Evolutionary conservation across 2,888 invertebrate genomes (phyloP).

Genomic region (Acronicta alni): DNA sequence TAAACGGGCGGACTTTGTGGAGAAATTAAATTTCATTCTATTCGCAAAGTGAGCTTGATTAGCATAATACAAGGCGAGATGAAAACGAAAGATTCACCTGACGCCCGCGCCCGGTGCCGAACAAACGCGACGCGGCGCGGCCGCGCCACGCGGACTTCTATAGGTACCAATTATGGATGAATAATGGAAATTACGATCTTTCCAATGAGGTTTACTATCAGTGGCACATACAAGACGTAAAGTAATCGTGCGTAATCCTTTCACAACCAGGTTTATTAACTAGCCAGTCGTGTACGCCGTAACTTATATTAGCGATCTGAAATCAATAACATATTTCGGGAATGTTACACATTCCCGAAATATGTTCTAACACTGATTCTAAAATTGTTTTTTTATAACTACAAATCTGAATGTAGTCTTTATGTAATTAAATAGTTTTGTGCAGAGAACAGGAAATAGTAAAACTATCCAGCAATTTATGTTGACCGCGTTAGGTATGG

Average conservation of each 20-base stretch:
- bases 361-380: conserved; percentile 1
- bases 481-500: background rate
- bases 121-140: conserved; percentile 19
- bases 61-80: conserved; percentile 83
- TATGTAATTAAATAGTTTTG: conserved; percentile 3
- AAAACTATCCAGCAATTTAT: conserved; percentile 7
- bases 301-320: background rate
- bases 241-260: background rate
- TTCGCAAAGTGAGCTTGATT: conserved; percentile 77
- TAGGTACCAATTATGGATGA: conserved; percentile 30
- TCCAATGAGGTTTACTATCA: conserved; percentile 7
- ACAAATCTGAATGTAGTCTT: conserved; percentile 1
- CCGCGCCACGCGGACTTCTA: conserved; percentile 22
- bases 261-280: background rate
- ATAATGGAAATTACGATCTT: conserved; percentile 13
- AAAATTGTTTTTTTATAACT: background rate
- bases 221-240: background rate
- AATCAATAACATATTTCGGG: background rate
- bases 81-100: conserved; percentile 73
- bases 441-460: conserved; percentile 7
- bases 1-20: conserved; percentile 71
- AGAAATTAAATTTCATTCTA: conserved; percentile 84
- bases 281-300: background rate
- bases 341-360: too few species aligned
- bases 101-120: conserved; percentile 34